Evolutionary conservation across 2,113 vertebrate species (phyloP), one percentile per base, ranked within the genome.

Genomic region (Myiopsitta monachus): DNA sequence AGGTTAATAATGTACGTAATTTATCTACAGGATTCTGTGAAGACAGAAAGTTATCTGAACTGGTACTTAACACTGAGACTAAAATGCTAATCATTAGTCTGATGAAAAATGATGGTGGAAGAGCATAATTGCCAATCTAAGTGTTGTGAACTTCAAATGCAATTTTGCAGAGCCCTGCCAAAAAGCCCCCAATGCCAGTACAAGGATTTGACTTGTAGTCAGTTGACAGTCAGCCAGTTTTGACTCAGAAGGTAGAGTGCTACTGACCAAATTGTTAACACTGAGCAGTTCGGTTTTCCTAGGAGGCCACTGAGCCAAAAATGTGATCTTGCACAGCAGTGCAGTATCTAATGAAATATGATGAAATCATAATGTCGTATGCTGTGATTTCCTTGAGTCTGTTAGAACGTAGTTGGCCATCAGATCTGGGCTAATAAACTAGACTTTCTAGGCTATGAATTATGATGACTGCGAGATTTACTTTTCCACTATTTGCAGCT

Each of bases 171-270:
- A 82, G 80, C 30, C 66, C 77, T 95, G 94, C 90, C 90, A 87
- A 76, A 90, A n/a, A 78, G 12, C 41, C 86, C 6, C 63, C 68
- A 90, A 87, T 91, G 88, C 94, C 80, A 88, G 46, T 87, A 87
- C 84, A 90, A 76, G 67, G 59, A 80, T 91, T 95, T 95, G 89
- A 95, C 74, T 89, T 89, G 69, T 64, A 92, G 77, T 95, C 84
- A 95, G 19, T 92, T 97, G 95, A 94, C 69, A 85, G 87, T 83
- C 33, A 77, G 84, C 94, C 90, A 91, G 84, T 94, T 95, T 96
- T 96, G 90, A 93, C 87, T 95, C 91, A 80, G 87, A 95, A 84
- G 78, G 67, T 95, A 95, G 82, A 91, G 81, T 83, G 82, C 87
- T 96, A 83, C 93, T 91, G 78, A 33, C 93, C 87, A 66, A 82